phyloP scores from a whole-genome alignment of 1,140 invertebrate genomes.

The Campoletis sonorensis region DNA sequence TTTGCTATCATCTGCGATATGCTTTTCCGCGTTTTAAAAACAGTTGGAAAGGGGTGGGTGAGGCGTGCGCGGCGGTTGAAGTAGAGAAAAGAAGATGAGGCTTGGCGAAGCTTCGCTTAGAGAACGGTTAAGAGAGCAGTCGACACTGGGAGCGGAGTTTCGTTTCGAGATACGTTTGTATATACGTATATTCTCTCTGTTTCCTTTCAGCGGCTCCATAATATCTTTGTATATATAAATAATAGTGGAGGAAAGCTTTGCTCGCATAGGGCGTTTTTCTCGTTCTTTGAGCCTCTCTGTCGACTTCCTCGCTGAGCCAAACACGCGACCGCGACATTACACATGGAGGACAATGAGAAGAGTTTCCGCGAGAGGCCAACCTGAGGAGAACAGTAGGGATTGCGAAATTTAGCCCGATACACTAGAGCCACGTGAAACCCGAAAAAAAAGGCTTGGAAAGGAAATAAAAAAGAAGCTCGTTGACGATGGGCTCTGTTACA shows the following conservation, averaged over 20 bases:
- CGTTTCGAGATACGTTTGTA: background rate
- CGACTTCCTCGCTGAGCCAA: background rate
- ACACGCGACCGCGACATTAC: constrained; percentile 6
- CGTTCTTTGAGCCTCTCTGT: constrained; percentile 5
- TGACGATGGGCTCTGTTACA: constrained; percentile 53
- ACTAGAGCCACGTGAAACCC: constrained; percentile 8
- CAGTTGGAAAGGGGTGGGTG: background rate
- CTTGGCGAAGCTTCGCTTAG: constrained; percentile 7
- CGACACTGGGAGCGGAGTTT: background rate
- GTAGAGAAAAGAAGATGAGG: constrained; percentile 20
- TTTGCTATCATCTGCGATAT: constrained; percentile 23
- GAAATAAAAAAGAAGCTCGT: constrained; percentile 48
- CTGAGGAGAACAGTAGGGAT: background rate
- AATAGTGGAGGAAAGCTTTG: constrained; percentile 13
- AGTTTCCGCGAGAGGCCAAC: constrained; percentile 9
- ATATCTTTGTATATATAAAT: background rate
- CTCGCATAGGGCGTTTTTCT: background rate
- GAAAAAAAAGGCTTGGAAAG: constrained; percentile 23
- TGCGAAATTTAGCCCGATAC: background rate
- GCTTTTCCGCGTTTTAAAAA: constrained; percentile 21
- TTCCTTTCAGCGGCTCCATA: background rate
- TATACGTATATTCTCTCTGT: background rate
- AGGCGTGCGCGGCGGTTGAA: constrained; percentile 4
- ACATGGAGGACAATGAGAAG: constrained; percentile 10
- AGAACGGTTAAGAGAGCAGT: constrained; percentile 29